Evolutionary conservation across 2,797 vertebrate species (phyloP), one percentile per base, ranked within the genome.

Genomic region (Pristis pectinata): DNA sequence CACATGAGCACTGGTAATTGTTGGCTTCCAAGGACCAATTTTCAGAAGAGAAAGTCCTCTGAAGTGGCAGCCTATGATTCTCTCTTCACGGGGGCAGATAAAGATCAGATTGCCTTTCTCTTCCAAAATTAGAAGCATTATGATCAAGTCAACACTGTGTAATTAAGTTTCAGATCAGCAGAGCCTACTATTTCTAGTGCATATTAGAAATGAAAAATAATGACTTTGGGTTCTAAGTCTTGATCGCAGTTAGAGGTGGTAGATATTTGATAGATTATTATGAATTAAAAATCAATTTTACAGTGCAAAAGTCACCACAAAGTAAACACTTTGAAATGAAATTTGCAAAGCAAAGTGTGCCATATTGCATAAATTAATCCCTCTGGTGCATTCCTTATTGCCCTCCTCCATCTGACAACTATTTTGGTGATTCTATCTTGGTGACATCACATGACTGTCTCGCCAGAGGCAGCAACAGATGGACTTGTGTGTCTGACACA

Each of bases 81-180:
- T 70, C 91, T 74, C 91, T 93, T 93, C 91, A 93, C 91, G 89
- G 53, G 59, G 89, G 89, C 89, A 92, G 89, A 92, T n/a, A 92
- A 92, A 61, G 61, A 72, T 24, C 67, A 70, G 41, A 27, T 13
- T 72, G 37, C 67, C 64, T 72, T 74, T 49, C 91, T 70, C 59
- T 44, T 74, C 91, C 91, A 72, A 49, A 93, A 74, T 93, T 70
- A 72, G 41, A 93, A 72, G 64, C 41, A 72, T 93, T 93, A 70
- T 93, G 67, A 93, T 30, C 91, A 93, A 93, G 91, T 74, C 91
- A 70, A 44, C 91, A 49, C 67, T 9, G 30, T 93, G 41, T 93
- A 93, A 93, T 93, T 93, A 74, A 93, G 67, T 64, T 53, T 93
- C 37, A 74, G 41, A 93, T 72, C 44, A 72, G 91, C 67, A 49